phyloP scores from a whole-genome alignment of 2,888 invertebrate species.

The Clostera curtula region DNA sequence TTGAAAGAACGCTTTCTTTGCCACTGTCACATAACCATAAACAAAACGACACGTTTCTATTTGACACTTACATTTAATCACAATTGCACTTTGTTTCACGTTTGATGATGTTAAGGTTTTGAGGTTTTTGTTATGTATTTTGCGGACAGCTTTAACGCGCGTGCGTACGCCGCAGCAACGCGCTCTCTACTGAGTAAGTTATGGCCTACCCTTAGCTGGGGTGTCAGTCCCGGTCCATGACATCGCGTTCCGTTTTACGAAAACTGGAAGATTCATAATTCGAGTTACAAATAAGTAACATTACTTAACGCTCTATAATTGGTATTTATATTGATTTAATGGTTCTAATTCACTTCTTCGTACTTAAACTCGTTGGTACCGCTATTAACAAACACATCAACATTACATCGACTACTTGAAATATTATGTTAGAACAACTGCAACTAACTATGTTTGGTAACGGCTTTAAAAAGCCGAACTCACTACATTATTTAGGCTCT shows the following conservation, averaged over 20 bases:
- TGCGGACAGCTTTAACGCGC: conserved; percentile 24
- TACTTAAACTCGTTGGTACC: too few relatives aligned
- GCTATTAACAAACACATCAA: too few relatives aligned
- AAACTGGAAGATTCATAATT: too few relatives aligned
- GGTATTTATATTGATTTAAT: too few relatives aligned
- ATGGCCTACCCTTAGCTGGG: conserved; percentile 55
- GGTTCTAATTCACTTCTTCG: too few relatives aligned
- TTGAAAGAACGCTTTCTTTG: conserved; percentile 33
- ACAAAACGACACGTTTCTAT: conserved; percentile 3
- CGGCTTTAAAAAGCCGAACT: too few relatives aligned
- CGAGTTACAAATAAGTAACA: too few relatives aligned
- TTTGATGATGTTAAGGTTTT: conserved; percentile 33
- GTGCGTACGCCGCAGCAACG: conserved; percentile 36
- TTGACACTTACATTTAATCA: conserved; percentile 19
- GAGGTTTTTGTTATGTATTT: conserved; percentile 50
- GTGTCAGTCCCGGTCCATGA: conserved; percentile 60
- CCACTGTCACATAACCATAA: conserved; percentile 19
- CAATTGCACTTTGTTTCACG: conserved; percentile 32
- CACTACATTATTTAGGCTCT: too few relatives aligned
- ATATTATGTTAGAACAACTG: too few relatives aligned
- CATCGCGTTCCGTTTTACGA: conserved; percentile 50
- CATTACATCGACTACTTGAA: too few relatives aligned
- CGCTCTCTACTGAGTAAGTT: conserved; percentile 53
- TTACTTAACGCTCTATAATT: too few relatives aligned
- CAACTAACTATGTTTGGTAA: too few relatives aligned